Evolutionary conservation across 2,113 vertebrate species (phyloP).

Genomic region (Tretioscincus oriximinensis): DNA sequence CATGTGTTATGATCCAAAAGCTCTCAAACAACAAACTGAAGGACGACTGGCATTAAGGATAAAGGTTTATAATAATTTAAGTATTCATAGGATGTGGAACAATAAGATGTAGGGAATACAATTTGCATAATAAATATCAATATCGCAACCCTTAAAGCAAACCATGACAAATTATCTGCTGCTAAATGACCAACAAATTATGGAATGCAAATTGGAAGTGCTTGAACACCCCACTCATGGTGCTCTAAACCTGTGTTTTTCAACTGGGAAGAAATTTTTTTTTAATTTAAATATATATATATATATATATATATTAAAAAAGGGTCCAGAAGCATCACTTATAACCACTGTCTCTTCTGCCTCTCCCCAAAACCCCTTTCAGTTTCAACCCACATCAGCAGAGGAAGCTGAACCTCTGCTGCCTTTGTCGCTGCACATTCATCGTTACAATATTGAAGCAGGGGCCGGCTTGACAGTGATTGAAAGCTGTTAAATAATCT

Average conservation of each 20-base stretch:
- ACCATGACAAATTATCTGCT: conserved; percentile 74
- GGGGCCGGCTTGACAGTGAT: conserved; percentile 2
- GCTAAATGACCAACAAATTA: conserved; percentile 70
- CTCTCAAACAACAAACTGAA: conserved; percentile 57
- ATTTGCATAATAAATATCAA: conserved; percentile 82
- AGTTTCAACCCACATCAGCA: conserved; percentile 63
- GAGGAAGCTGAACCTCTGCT: conserved; percentile 53
- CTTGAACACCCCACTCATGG: conserved; percentile 43
- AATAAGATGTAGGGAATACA: conserved; percentile 74
- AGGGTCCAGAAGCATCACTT: conserved; percentile 31
- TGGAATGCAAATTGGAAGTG: conserved; percentile 60
- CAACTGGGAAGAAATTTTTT: background rate
- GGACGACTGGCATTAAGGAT: conserved; percentile 66
- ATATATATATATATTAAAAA: too few species aligned
- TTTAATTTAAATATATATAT: too few species aligned
- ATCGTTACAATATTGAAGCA: background rate
- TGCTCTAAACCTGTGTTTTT: background rate
- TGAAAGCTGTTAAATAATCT: conserved; percentile 27
- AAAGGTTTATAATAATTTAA: conserved; percentile 72
- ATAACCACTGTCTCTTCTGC: conserved; percentile 34
- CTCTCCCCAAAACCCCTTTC: conserved; percentile 62
- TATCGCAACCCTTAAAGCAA: conserved; percentile 77
- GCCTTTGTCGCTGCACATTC: conserved; percentile 49
- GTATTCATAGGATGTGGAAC: conserved; percentile 70
- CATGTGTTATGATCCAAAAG: conserved; percentile 42